Base-by-base conservation (phyloP, 2,797 vertebrate genomes). In the Pangasius sanitwongsei region DNA sequence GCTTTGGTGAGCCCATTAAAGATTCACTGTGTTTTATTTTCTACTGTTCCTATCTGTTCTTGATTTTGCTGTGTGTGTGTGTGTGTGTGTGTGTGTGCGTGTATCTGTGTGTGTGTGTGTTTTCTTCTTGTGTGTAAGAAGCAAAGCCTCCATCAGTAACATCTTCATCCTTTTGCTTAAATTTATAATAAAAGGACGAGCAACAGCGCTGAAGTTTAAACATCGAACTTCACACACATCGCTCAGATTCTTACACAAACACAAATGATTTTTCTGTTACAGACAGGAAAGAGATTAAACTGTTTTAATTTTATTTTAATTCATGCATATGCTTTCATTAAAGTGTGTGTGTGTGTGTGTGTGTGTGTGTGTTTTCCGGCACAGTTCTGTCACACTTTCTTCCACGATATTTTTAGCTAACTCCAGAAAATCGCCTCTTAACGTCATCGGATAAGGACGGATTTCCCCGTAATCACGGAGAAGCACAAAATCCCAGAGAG, bases 131-230 rank as follows among this genome's bases (percentile, higher is more conserved):
- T 44, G 44, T 48, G 44, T 48, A n/a, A n/a, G 88, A 67, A 89
- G 90, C 86, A 93, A 95, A 95, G 95, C 91, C 93, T 94, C 93
- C 92, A 93, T 92, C 94, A 94, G 94, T 93, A 92, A 93, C 93
- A 93, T 93, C 93, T 95, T 94, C 94, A 92, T 90, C 89, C 37
- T 80, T 44, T 82, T 77, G 74, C 74, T 77, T 3, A 74, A 74
- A 31, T 67, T 11, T 65, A n/a, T 11, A 28, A 4, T 65, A 9
- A 65, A 63, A 3, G 20, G 18, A 61, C 11, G 57, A 59, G 63
- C 13, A 15, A 63, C 59, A 25, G 8, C 59, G 23, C 28, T 67
- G 59, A 67, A 13, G 11, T 67, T 67, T 67, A 15, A 4, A 69
- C 16, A 31, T 69, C 67, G 12, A 34, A 15, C 67, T 34, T 69